Conservation (phyloP, 2,113 vertebrate species). For the Phyllostomus discolor region DNA sequence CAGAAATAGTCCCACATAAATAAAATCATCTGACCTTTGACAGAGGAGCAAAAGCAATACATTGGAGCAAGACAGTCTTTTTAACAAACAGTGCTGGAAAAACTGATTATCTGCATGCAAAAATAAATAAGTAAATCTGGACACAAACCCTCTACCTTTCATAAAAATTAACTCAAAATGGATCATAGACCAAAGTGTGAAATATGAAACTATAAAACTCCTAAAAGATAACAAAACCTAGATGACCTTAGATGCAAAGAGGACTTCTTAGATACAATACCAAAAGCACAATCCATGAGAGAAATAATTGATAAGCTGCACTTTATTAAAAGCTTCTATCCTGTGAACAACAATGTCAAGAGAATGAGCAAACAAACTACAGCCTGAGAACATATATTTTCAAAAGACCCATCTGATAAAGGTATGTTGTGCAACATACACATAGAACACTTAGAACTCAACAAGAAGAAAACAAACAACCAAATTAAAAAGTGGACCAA, state of each 20-base stretch:
- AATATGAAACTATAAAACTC: neutral
- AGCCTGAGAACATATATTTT: neutral
- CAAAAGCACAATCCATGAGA: neutral
- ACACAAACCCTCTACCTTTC: neutral
- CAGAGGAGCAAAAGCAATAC: neutral
- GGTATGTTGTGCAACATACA: neutral
- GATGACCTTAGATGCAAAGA: neutral
- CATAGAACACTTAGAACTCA: neutral
- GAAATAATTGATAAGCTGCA: neutral
- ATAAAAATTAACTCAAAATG: neutral
- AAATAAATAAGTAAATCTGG: neutral
- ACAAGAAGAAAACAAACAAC: neutral
- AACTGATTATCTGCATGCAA: neutral
- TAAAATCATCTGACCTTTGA: neutral
- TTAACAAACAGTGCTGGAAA: neutral
- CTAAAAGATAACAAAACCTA: neutral
- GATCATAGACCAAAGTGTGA: neutral
- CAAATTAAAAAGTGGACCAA: neutral
- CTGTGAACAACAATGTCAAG: neutral
- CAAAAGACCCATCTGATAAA: neutral
- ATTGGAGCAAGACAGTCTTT: neutral
- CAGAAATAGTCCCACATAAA: neutral
- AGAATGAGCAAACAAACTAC: neutral
- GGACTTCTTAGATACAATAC: neutral
- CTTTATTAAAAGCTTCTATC: neutral